Evolutionary conservation across 1,140 invertebrate genomes (phyloP), one percentile per base, ranked within the genome.

Genomic region (Callitettix versicolor): DNA sequence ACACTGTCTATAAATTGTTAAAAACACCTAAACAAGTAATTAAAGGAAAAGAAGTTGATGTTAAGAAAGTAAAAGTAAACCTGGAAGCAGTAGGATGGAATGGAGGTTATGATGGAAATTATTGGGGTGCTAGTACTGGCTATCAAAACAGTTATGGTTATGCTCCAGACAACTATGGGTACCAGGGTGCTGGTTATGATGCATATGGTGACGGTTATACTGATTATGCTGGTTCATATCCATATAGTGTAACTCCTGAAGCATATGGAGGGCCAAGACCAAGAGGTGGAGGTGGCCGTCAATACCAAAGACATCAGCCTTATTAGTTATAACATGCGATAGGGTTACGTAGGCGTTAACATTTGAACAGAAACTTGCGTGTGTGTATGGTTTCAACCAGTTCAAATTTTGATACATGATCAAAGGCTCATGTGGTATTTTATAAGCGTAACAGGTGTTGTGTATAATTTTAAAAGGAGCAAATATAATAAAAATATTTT

Each of bases 11-110:
- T 57, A 73, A 78, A 53, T 67, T 80, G n/a, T 64, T 81, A 15
- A 79, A 79, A 55, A 73, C 75, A 20, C 73, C 77, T 0, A 80
- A 79, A 60, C 80, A 83, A 63, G 77, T 71, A 41, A 78, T 84
- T 56, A 78, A 78, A 46, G 77, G 74, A 12, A 79, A 81, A 60
- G 79, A 81, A 65, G 76, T 80, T n/a, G 73, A 76, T 53, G 73
- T 76, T 0, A 75, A 73, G 55, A 75, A 74, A 60, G 73, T 76
- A 2, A 73, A 73, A 60, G 68, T 73, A 9, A 75, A 73, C 61
- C 66, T 65, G 18, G 74, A 75, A 48, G 66, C 66, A 5, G 60
- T 60, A 58, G 53, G 58, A 24, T 56, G 58, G 40, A 42, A 53
- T 24, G 60, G 55, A 26, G 44, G 56, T 9, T 49, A 60, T 38